Conservation (phyloP, 2,113 vertebrate species). For the Pseudonaja textilis region DNA sequence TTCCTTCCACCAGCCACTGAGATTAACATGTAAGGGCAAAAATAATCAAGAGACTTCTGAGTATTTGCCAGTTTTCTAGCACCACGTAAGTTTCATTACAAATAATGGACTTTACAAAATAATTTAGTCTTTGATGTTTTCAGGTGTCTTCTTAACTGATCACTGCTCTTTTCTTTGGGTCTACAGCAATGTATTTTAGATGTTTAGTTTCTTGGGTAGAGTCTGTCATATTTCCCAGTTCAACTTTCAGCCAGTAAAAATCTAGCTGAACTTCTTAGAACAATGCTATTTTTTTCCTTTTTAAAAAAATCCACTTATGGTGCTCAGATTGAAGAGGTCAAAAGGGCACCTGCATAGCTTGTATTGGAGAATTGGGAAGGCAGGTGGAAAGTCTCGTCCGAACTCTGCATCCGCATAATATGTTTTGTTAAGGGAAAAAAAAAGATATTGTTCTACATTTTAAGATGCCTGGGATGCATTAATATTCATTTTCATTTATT, state of each 20-base stretch:
- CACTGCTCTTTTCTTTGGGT: conserved; percentile 49
- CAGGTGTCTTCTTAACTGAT: conserved; percentile 78
- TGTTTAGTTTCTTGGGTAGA: conserved; percentile 49
- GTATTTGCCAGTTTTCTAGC: conserved; percentile 31
- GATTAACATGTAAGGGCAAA: conserved; percentile 8
- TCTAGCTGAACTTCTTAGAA: neutral
- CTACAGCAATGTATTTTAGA: conserved; percentile 43
- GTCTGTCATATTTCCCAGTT: conserved; percentile 5
- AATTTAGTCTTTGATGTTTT: conserved; percentile 78
- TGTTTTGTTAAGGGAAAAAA: neutral
- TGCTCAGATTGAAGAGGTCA: conserved; percentile 34
- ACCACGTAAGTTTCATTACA: conserved; percentile 33
- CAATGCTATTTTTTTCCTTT: accelerated
- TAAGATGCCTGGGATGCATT: conserved; percentile 64
- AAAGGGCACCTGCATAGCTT: conserved; percentile 32
- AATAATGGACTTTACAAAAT: conserved; percentile 67
- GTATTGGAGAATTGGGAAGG: neutral
- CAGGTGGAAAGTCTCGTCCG: conserved; percentile 12
- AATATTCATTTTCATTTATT: conserved; percentile 62
- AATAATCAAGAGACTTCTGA: conserved; percentile 44
- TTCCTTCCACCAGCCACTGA: conserved; percentile 17
- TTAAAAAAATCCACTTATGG: accelerated
- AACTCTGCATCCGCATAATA: conserved; percentile 39
- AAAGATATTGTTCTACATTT: conserved; percentile 44
- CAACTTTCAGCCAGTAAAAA: neutral